A percentile compares a stretch with the other conserved stretches of the same genome.
phyloP scores from a whole-genome alignment of 2,888 invertebrate species.

The Ischnus inquisitorius region DNA sequence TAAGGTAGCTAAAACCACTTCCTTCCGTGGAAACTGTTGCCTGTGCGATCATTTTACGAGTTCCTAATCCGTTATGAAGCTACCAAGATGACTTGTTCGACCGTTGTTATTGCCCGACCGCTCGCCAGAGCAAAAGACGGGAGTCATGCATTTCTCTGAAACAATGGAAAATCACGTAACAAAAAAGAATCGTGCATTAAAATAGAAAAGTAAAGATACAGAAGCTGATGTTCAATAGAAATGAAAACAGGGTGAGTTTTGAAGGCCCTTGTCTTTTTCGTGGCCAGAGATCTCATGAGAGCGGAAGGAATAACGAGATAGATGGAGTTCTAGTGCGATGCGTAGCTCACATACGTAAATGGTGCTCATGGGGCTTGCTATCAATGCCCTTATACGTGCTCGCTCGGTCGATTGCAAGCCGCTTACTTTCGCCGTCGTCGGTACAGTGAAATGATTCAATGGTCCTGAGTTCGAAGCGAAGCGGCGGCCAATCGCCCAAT shows the following conservation, averaged over 20 bases:
- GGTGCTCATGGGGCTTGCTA: background rate
- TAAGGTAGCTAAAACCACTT: no score
- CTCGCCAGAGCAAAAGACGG: no score
- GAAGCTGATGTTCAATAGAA: background rate
- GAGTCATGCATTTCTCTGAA: background rate
- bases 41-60: no score
- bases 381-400: slow-evolving; percentile 19
- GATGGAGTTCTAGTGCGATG: slow-evolving; percentile 13
- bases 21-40: no score
- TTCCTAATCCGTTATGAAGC: no score
- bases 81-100: no score
- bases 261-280: slow-evolving; percentile 13
- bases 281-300: slow-evolving; percentile 7
- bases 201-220: background rate
- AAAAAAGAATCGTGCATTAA: background rate
- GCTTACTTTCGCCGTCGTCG: background rate
- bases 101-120: no score
- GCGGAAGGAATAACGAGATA: slow-evolving; percentile 26
- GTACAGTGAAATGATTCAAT: no score
- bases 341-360: background rate
- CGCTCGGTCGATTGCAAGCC: slow-evolving; percentile 16
- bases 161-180: background rate
- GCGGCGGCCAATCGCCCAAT: no score
- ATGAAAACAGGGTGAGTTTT: background rate
- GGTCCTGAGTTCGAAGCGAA: no score